Evolutionary conservation across 2,797 vertebrate genomes (phyloP), one percentile per base, ranked within the genome.

Genomic region (Salarias fasciatus): DNA sequence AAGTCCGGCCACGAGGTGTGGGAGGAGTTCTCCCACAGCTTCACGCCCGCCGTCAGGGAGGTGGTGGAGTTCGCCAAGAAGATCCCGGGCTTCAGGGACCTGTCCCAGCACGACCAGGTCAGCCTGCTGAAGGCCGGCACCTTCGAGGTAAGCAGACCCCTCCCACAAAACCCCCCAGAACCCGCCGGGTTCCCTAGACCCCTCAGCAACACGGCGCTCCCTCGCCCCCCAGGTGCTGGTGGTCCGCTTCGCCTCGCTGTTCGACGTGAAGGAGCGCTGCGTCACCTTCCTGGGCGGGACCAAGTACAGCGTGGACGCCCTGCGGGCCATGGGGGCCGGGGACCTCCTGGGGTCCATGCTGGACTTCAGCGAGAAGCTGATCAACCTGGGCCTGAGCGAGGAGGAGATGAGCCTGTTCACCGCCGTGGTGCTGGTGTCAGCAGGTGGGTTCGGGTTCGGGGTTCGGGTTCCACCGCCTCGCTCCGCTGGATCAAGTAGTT

Each of bases 341-440:
- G 95, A 98, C 83, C 94, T 98, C 50, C 95, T 98, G 31, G 96
- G 94, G 84, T 96, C 96, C 29, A 97, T 98, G 94, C 95, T 97
- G 71, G 97, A 98, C 68, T 99, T 99, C 67, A 97, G 95, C 0
- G 95, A 97, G 85, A 98, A 98, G 82, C 94, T 99, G 13, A 93
- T 92, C 70, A 93, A 93, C 70, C 92, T 99, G 53, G 92, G 95
- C 33, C 96, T 99, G 36, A 95, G 93, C 0, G 96, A 97, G 74
- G 95, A 98, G 88, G 97, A 99, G 86, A 98, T 98, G 95, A 98
- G 96, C 86, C 94, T 99, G 81, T 99, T 99, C 84, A 99, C 96
- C 6, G 96, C 96, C 0, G 96, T 99, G 75, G 96, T 99, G 35
- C 93, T 98, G 61, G 96, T 99, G 11, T 99, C 96, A 80, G 97